Conservation (phyloP, 37 sponge, comb jelly and placozoan species). For the Cliona cf. orientalis region DNA sequence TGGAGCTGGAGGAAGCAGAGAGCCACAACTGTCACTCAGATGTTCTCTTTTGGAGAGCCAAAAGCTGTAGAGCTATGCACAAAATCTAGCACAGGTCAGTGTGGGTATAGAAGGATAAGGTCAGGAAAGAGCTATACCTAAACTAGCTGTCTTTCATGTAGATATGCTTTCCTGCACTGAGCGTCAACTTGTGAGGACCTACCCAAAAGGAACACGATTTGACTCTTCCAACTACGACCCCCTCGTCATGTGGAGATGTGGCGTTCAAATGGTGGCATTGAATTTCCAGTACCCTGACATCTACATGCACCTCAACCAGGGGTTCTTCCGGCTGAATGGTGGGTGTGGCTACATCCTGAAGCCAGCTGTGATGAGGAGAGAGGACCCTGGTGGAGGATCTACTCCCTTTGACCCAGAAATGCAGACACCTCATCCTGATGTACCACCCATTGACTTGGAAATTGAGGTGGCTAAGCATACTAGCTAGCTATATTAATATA, state of each 20-base stretch:
- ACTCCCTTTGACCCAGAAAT: conserved; percentile 39
- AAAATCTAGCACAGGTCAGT: conserved; percentile 34
- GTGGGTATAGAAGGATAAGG: no score
- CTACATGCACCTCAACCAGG: conserved; percentile 82
- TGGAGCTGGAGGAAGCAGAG: conserved; percentile 66
- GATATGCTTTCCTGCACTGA: conserved; percentile 66
- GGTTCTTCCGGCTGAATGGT: conserved; percentile 80
- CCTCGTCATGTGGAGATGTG: conserved; percentile 67
- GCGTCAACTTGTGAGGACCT: conserved; percentile 70
- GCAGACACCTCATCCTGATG: conserved; percentile 46
- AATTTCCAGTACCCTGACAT: conserved; percentile 80
- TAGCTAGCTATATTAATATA: background rate
- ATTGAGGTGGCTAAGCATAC: conserved; percentile 52
- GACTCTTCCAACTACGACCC: conserved; percentile 83
- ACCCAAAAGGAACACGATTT: conserved; percentile 70
- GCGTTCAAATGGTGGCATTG: conserved; percentile 81
- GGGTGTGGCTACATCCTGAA: conserved; percentile 87
- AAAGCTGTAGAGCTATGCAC: conserved; percentile 36
- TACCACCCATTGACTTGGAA: conserved; percentile 52
- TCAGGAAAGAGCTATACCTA: no score
- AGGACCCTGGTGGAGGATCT: conserved; percentile 15
- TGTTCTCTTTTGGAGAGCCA: conserved; percentile 81
- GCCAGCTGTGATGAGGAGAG: conserved; percentile 66
- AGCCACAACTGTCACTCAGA: conserved; percentile 54
- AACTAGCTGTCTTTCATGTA: no score